Conservation (phyloP, 2,113 vertebrate genomes). For the Mesoclemmys tuberculata region DNA sequence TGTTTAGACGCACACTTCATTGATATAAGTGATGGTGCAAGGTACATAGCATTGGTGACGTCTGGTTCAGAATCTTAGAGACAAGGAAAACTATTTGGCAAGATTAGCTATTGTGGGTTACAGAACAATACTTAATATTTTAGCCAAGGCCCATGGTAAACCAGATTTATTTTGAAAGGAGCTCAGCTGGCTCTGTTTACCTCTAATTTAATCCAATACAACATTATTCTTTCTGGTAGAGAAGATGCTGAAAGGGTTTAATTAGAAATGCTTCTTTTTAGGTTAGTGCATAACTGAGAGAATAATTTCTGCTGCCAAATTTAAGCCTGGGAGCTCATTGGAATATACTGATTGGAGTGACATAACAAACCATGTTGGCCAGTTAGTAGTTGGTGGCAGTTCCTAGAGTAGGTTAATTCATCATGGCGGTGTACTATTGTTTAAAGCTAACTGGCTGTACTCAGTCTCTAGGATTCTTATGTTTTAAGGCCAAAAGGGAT, state of each 20-base stretch:
- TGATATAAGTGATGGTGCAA: conserved; percentile 56
- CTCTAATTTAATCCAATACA: conserved; percentile 66
- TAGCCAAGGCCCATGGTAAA: conserved; percentile 66
- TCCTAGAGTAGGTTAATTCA: conserved; percentile 34
- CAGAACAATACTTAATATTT: conserved; percentile 73
- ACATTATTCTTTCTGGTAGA: conserved; percentile 61
- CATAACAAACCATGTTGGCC: conserved; percentile 23
- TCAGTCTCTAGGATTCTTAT: neutral
- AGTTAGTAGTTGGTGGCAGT: neutral
- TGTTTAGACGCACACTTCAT: conserved; percentile 52
- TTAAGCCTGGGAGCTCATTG: conserved; percentile 38
- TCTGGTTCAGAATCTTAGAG: conserved; percentile 63
- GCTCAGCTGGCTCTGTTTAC: conserved; percentile 70
- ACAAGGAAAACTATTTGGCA: conserved; percentile 65
- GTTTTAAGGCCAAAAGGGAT: conserved; percentile 44
- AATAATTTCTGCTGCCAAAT: conserved; percentile 51
- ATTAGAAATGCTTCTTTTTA: conserved; percentile 64
- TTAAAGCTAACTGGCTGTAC: conserved; percentile 20
- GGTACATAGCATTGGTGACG: conserved; percentile 63
- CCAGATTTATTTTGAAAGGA: conserved; percentile 72
- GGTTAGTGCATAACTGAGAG: conserved; percentile 51
- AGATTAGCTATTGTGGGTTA: conserved; percentile 68
- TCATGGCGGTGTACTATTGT: neutral
- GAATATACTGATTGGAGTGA: conserved; percentile 52
- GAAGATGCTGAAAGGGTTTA: conserved; percentile 54